Conservation (phyloP, 2,888 invertebrate genomes). For the Sisyra nigra region DNA sequence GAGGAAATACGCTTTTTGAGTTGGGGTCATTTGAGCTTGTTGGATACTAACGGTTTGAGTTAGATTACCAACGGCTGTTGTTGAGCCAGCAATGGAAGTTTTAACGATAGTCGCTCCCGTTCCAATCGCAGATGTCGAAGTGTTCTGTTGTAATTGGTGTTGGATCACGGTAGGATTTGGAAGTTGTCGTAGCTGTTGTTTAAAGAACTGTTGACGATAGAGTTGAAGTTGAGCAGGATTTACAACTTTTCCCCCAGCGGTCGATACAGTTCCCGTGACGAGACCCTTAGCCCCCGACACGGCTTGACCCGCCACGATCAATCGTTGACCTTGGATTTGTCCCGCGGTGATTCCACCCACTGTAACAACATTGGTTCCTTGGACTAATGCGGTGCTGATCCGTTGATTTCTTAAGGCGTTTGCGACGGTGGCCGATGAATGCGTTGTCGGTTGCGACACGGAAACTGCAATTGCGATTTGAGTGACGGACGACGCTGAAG, state of each 20-base stretch:
- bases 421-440: slow-evolving; percentile 8
- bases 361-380: slow-evolving; percentile 12
- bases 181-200: slow-evolving; percentile 23
- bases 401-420: slow-evolving; percentile 11
- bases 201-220: slow-evolving; percentile 39
- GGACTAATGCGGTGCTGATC: slow-evolving; percentile 13
- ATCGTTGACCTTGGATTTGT: slow-evolving; percentile 38
- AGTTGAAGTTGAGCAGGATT: slow-evolving; percentile 40
- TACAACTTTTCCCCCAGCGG: slow-evolving; percentile 33
- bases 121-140: background rate
- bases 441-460: slow-evolving; percentile 10
- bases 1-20: slow-evolving; percentile 19
- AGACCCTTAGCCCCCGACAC: slow-evolving; percentile 7
- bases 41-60: slow-evolving; percentile 7
- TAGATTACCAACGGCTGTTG: slow-evolving; percentile 1
- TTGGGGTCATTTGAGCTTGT: slow-evolving; percentile 5
- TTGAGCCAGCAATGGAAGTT: background rate
- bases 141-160: slow-evolving; percentile 15
- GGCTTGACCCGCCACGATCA: slow-evolving; percentile 22
- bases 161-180: slow-evolving; percentile 19
- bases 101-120: slow-evolving; percentile 12
- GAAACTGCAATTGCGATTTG: slow-evolving; percentile 13
- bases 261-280: slow-evolving; percentile 15
- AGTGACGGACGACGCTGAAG: slow-evolving; percentile 3
- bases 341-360: slow-evolving; percentile 25